Conservation (phyloP, 2,797 vertebrate species). For the Sebastes minor region DNA sequence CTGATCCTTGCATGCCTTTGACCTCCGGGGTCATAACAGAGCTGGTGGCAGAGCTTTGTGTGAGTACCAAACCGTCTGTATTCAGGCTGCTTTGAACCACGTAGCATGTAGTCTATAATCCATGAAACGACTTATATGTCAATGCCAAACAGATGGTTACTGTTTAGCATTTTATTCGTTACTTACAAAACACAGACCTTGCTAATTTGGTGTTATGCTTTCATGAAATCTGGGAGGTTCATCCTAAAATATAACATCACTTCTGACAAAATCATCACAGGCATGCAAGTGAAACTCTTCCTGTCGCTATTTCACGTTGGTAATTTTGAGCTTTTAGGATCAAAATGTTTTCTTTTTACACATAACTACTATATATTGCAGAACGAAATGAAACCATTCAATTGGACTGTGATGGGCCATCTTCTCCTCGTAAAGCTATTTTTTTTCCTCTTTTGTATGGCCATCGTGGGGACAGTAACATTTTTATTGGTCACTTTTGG, state of each 20-base stretch:
- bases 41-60: conserved; percentile 51
- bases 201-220: not conserved
- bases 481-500: conserved; percentile 70
- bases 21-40: conserved; percentile 58
- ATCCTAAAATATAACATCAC: not conserved
- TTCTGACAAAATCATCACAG: not conserved
- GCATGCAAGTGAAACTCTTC: not conserved
- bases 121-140: not conserved
- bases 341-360: not conserved
- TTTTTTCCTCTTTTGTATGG: conserved; percentile 20
- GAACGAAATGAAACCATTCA: conserved; percentile 47
- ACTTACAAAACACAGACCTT: not conserved
- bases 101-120: conserved; percentile 14
- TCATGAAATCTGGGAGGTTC: not conserved
- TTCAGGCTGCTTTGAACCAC: conserved; percentile 43
- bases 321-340: not conserved
- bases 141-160: conserved; percentile 20
- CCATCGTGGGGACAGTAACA: conserved; percentile 50
- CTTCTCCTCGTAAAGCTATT: conserved; percentile 52
- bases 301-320: not conserved
- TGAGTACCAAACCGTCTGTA: conserved; percentile 38
- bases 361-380: conserved; percentile 13
- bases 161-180: not conserved
- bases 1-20: conserved; percentile 48
- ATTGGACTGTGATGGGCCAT: conserved; percentile 54